Evolutionary conservation across 2,888 invertebrate genomes (phyloP).

Genomic region (Brachyptera risi): DNA sequence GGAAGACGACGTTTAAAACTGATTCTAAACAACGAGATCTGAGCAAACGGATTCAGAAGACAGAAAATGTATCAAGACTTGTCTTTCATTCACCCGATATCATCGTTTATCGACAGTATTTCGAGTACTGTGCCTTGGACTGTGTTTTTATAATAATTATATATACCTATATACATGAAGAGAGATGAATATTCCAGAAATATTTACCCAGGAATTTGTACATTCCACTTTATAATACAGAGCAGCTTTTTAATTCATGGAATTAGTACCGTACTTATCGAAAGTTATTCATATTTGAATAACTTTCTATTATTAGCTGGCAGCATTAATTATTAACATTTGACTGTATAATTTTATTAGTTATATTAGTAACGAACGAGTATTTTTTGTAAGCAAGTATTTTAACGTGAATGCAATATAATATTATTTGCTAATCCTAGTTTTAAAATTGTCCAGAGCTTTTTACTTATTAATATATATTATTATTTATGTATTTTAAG

Average conservation of each 20-base stretch:
- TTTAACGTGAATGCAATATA: background rate
- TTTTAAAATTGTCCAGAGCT: background rate
- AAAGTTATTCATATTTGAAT: background rate
- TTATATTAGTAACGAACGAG: background rate
- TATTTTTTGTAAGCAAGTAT: background rate
- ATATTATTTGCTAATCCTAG: background rate
- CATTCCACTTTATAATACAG: slow-evolving; percentile 8
- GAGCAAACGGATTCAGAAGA: background rate
- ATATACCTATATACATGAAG: too few species aligned
- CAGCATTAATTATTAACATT: background rate
- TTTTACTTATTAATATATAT: background rate
- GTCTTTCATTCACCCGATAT: too few species aligned
- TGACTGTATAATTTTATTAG: background rate
- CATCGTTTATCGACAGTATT: background rate
- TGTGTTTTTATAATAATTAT: background rate
- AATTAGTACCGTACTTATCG: slow-evolving; percentile 5
- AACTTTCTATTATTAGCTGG: background rate
- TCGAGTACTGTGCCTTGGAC: slow-evolving; percentile 3
- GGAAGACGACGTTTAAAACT: slow-evolving; percentile 23
- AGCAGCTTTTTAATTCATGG: slow-evolving; percentile 16
- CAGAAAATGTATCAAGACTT: background rate
- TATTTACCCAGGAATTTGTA: too few species aligned
- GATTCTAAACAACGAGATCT: background rate
- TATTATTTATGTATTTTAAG: too few species aligned
- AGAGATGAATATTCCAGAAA: too few species aligned